Evolutionary conservation across 2,113 vertebrate species (phyloP).

Genomic region (Brachypodius melanocephalos): DNA sequence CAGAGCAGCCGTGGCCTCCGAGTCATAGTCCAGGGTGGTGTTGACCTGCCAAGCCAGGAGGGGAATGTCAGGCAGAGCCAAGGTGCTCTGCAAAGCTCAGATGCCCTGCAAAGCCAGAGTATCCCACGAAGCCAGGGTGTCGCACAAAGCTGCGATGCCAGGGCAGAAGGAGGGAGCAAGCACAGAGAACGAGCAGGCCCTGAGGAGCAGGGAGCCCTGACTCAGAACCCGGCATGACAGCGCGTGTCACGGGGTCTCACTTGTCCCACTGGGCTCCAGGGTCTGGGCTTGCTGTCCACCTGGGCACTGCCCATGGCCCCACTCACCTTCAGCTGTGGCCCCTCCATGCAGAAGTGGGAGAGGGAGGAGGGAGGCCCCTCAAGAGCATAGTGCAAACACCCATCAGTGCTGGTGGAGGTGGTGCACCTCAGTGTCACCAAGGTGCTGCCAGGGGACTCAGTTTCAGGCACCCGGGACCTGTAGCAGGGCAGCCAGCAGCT

Average conservation of each 20-base stretch:
- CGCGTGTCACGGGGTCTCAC: not conserved
- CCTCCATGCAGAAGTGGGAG: slow-evolving; percentile 54
- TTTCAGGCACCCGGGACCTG: slow-evolving; percentile 71
- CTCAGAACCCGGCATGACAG: not conserved
- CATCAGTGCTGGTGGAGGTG: not conserved
- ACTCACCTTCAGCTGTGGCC: slow-evolving; percentile 53
- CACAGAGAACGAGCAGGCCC: accelerated
- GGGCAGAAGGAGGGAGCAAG: not conserved
- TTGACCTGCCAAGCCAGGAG: slow-evolving; percentile 41
- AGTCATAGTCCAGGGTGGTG: slow-evolving; percentile 62
- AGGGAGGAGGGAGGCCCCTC: not conserved
- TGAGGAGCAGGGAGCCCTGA: not conserved
- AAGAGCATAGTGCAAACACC: slow-evolving; percentile 46
- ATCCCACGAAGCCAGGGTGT: not conserved
- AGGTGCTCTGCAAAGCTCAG: not conserved
- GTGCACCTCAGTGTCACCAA: slow-evolving; percentile 61
- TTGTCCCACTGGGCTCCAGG: accelerated
- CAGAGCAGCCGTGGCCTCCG: not conserved
- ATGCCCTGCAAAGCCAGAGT: not conserved
- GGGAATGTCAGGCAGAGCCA: not conserved
- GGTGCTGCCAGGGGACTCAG: not conserved
- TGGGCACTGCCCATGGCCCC: accelerated
- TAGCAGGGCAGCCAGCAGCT: accelerated
- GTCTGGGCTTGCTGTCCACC: not conserved
- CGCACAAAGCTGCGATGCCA: not conserved